Evolutionary conservation across 1,140 invertebrate species (phyloP).

Genomic region (Stenopsyche tienmushanensis): DNA sequence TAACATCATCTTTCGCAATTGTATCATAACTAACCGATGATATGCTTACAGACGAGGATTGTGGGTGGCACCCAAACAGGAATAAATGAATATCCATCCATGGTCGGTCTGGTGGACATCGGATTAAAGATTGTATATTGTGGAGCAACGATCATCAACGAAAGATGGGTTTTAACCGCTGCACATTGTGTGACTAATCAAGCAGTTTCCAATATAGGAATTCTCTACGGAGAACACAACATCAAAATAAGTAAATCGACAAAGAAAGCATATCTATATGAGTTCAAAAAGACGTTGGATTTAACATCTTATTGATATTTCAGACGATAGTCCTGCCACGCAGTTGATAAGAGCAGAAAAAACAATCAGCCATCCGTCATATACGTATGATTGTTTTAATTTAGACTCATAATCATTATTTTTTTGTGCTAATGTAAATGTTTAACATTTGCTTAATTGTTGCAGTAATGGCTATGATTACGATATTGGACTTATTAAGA

Average conservation of each 20-base stretch:
- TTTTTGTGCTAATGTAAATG: not conserved
- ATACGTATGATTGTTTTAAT: conserved; percentile 35
- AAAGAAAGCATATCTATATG: too few relatives aligned
- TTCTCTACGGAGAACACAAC: conserved; percentile 62
- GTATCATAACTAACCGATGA: not conserved
- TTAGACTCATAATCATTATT: not conserved
- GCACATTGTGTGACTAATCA: conserved; percentile 62
- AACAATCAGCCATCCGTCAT: conserved; percentile 49
- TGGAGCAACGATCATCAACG: conserved; percentile 66
- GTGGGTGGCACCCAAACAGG: conserved; percentile 61
- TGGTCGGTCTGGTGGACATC: conserved; percentile 59
- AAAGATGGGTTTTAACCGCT: conserved; percentile 64
- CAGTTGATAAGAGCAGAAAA: conserved; percentile 41
- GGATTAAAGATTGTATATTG: conserved; percentile 54
- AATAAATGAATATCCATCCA: conserved; percentile 67
- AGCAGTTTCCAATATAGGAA: conserved; percentile 40
- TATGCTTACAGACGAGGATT: conserved; percentile 55
- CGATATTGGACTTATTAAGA: conserved; percentile 65
- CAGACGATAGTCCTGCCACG: conserved; percentile 50
- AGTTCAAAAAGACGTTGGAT: too few relatives aligned
- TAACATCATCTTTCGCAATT: conserved; percentile 6
- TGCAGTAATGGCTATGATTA: conserved; percentile 48
- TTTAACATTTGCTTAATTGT: not conserved
- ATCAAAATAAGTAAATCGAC: conserved; percentile 42
- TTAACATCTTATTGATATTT: too few relatives aligned